Evolutionary conservation across 2,797 vertebrate species (phyloP).

Genomic region (Esox lucius): DNA sequence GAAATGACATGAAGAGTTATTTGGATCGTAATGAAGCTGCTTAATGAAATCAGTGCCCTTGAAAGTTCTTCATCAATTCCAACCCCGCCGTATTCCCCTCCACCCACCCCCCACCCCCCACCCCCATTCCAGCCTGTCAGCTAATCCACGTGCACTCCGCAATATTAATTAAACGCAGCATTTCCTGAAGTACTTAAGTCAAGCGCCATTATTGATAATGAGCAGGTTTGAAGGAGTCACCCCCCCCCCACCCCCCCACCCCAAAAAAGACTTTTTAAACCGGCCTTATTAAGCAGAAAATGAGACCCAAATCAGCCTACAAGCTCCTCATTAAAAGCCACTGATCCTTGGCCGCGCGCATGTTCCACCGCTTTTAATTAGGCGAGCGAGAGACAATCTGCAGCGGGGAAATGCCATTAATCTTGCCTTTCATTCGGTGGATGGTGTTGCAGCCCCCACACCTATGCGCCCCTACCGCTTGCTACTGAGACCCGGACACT

Average conservation of each 20-base stretch:
- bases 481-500: constrained; percentile 38
- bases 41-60: constrained; percentile 92
- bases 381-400: constrained; percentile 81
- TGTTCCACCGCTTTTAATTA: constrained; percentile 91
- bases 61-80: constrained; percentile 91
- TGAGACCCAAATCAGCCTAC: constrained; percentile 93
- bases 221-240: constrained; percentile 88
- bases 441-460: constrained; percentile 55
- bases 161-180: constrained; percentile 88
- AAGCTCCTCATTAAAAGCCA: constrained; percentile 93
- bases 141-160: constrained; percentile 78
- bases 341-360: constrained; percentile 87
- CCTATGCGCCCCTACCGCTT: constrained; percentile 32
- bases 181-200: constrained; percentile 88
- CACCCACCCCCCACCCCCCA: constrained; percentile 34
- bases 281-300: constrained; percentile 95
- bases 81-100: constrained; percentile 66
- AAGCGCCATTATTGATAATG: constrained; percentile 87
- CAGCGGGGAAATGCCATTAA: constrained; percentile 89
- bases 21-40: constrained; percentile 82
- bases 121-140: constrained; percentile 78
- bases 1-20: constrained; percentile 84
- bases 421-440: constrained; percentile 84
- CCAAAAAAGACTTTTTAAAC: constrained; percentile 90
- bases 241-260: constrained; percentile 81